Base-by-base conservation (phyloP, 30 jellyfish, hydroid and myxozoan species). In the Nemopilema nomurai region DNA sequence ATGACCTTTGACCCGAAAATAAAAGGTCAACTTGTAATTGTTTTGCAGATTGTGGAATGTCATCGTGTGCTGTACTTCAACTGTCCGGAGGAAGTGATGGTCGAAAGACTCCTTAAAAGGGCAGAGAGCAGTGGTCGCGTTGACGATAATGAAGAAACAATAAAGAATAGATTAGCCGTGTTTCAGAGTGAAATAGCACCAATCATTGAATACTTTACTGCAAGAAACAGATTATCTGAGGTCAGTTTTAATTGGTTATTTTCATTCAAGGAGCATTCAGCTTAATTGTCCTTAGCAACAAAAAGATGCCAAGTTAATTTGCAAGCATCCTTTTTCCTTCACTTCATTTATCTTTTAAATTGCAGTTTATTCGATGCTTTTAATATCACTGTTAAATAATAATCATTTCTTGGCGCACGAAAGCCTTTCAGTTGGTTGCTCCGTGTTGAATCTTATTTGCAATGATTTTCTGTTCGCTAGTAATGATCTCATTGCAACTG, bases 111-210 rank as follows among this genome's bases (percentile, higher is more conserved):
- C 87, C 67, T 89, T 29, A 82, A 89, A 57, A 89, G 99, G 9
- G 97, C 92, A n/a, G 90, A 65, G 65, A 81, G 53, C 26, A 94
- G 99, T 80, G 97, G 97, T 19, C 89, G 99, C 71, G 81, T 84
- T n/a, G 99, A 94, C 69, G 99, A 94, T 50, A 94, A 94, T 69
- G 95, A 84, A 70, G 99, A 90, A 50, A 89, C 99, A 16, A 90
- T 94, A 68, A 85, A 85, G 73, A 89, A 89, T 50, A 74, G 99
- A 81, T 79, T 94, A 67, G 74, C 57, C 20, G 85, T 85, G 18
- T 94, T 94, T 85, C 92, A 94, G 31, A 78, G 69, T 53, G 91
- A 94, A 49, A 91, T 97, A 29, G 52, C 85, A 57, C 97, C 97
- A 28, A 97, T 94, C 9, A 33, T 90, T 29, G 85, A 79, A 57